Evolutionary conservation across 1,140 invertebrate species (phyloP), one percentile per base, ranked within the genome.

Genomic region (Drosophila guanche): DNA sequence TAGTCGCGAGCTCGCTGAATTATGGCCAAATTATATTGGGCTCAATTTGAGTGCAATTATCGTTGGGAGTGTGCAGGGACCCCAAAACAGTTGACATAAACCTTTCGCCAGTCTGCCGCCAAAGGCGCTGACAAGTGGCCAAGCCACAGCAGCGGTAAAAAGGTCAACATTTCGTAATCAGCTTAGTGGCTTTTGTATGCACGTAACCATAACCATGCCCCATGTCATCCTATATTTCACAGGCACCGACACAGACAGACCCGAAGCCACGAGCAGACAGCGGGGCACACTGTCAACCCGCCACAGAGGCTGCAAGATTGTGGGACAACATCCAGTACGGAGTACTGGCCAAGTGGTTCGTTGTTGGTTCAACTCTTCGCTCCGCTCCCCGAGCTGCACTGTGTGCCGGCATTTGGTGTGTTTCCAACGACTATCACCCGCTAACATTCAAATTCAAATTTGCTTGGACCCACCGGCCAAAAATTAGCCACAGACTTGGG

Each of bases 381-480:
- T 20, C 16, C 16, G 16, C 16, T 20, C 16, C 16, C 0, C 16
- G 16, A n/a, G n/a, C 16, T 0, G 16, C 16, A 20, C 16, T 1
- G 1, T 20, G 16, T 20, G 1, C 16, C 0, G 16, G 16, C 16
- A 20, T 20, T 20, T 20, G 16, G 16, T 20, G 16, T 33, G 50
- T 47, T 68, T 68, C 10, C 68, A 71, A 79, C 77, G 69, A 86
- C 81, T 86, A 86, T 86, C 81, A 88, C 77, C 81, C 81, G 81
- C 81, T 79, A 88, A 88, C 86, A 88, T 88, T 88, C 79, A 88
- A 88, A 88, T 88, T 88, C 83, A 88, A 88, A 88, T 88, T 88
- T 88, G 83, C 84, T 89, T 43, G 79, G 80, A 62, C 65, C 62
- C 67, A 84, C 61, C 61, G 33, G 48, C 77, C 78, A 76, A 88